Evolutionary conservation across 2,888 invertebrate species (phyloP).

Genomic region (Polylopha cassiicola): DNA sequence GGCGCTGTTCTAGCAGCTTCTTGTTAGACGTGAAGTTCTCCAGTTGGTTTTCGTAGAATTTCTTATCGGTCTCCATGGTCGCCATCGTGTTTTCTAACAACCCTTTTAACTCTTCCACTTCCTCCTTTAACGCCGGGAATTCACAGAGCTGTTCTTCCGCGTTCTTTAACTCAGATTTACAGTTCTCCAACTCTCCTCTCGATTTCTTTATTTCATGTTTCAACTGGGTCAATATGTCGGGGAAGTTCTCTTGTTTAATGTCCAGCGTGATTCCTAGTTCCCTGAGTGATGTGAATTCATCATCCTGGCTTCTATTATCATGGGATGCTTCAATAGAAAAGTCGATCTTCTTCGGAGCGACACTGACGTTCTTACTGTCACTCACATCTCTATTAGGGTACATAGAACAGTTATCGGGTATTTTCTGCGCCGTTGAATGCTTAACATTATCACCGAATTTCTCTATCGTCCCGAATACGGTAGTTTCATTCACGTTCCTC

Average conservation of each 20-base stretch:
- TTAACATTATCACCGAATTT: slow-evolving; percentile 39
- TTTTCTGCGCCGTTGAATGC: slow-evolving; percentile 48
- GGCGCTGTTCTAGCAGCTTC: slow-evolving; percentile 71
- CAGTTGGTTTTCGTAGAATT: slow-evolving; percentile 75
- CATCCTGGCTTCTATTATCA: slow-evolving; percentile 53
- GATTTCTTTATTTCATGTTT: slow-evolving; percentile 77
- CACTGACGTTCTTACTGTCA: slow-evolving; percentile 53
- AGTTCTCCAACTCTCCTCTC: slow-evolving; percentile 71
- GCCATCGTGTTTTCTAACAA: slow-evolving; percentile 69
- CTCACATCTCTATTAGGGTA: slow-evolving; percentile 66
- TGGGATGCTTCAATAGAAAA: slow-evolving; percentile 57
- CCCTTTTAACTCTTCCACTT: slow-evolving; percentile 66
- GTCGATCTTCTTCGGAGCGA: slow-evolving; percentile 69
- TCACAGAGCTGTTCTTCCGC: slow-evolving; percentile 75
- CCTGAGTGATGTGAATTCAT: slow-evolving; percentile 71
- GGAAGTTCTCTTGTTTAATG: slow-evolving; percentile 61
- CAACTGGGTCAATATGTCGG: slow-evolving; percentile 62
- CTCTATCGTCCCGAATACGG: slow-evolving; percentile 51
- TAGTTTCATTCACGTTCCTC: slow-evolving; percentile 67
- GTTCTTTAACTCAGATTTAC: slow-evolving; percentile 71
- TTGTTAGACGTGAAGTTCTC: slow-evolving; percentile 74
- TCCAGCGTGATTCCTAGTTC: slow-evolving; percentile 72
- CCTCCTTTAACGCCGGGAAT: slow-evolving; percentile 68
- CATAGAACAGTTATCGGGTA: slow-evolving; percentile 69
- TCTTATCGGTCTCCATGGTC: slow-evolving; percentile 73